Base-by-base conservation (phyloP, 2,113 vertebrate genomes). In the Mohoua ochrocephala region DNA sequence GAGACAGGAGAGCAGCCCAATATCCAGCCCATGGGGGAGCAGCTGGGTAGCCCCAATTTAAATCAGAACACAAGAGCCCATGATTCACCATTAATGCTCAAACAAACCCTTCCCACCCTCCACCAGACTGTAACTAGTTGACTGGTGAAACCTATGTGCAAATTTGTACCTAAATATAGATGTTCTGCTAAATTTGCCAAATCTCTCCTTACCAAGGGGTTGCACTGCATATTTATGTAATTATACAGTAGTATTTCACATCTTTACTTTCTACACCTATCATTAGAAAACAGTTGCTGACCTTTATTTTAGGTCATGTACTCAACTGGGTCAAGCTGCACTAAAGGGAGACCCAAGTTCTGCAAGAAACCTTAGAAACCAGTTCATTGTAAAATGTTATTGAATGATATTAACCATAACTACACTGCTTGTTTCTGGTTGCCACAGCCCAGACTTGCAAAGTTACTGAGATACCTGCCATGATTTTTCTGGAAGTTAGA, bases 231-330 rank as follows among this genome's bases (percentile, higher is more conserved):
- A 68, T 87, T 92, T 84, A 87, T 76, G 15, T 91, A 93, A 93
- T 87, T 89, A 94, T 23, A 89, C 59, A 87, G 88, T 35, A 78
- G 69, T 49, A 71, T 71, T 96, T 90, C 79, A 64, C 79, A 93
- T 92, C 83, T 92, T 95, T 89, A 64, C 76, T 93, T 87, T 90
- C 84, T 91, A 93, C n/a, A 94, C 80, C 83, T 91, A 87, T 89
- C 92, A 94, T 95, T 92, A 97, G 82, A 68, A 93, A 89, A 92
- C 2, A 5, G 83, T 42, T 78, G 73, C 73, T 86, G 88, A 91
- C 83, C 79, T 81, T 81, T 91, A 71, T 95, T 94, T 94, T 81
- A 91, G 95, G 73, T 87, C 86, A 92, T n/a, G 61, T 12, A 87
- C 44, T 81, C 90, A 96, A 74, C 10, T 87, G 81, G 81, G 68